Evolutionary conservation across 2,113 vertebrate genomes (phyloP).

Genomic region (Cygnus atratus): DNA sequence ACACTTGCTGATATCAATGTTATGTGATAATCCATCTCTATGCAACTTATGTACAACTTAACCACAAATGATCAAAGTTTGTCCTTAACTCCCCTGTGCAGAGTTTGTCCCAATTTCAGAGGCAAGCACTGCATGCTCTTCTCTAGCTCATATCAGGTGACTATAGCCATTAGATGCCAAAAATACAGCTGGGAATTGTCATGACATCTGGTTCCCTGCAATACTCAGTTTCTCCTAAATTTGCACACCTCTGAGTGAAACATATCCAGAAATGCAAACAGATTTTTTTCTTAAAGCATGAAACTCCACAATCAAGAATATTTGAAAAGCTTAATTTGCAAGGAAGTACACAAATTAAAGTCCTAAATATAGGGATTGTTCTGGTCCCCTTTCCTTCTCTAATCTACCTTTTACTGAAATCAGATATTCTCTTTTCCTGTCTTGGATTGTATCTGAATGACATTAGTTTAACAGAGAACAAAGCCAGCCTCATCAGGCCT

Average conservation of each 20-base stretch:
- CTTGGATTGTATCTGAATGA: conserved; percentile 64
- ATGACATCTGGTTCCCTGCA: background rate
- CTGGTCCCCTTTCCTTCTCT: background rate
- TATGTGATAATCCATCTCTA: background rate
- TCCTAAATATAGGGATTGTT: conserved; percentile 3
- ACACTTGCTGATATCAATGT: background rate
- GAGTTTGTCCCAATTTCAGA: background rate
- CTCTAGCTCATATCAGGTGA: background rate
- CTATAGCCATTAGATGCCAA: background rate
- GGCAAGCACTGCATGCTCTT: background rate
- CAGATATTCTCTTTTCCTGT: conserved; percentile 44
- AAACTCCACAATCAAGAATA: conserved; percentile 43
- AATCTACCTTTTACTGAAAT: conserved; percentile 63
- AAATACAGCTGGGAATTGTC: background rate
- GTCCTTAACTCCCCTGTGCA: background rate
- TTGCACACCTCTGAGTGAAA: background rate
- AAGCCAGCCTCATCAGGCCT: conserved; percentile 36
- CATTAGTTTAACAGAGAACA: conserved; percentile 51
- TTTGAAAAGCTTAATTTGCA: conserved; percentile 60
- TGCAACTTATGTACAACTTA: background rate
- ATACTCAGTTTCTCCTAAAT: conserved; percentile 21
- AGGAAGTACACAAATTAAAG: conserved; percentile 54
- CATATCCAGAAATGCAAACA: background rate
- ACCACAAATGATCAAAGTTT: background rate
- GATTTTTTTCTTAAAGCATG: conserved; percentile 29